These are phyloP conservation scores for Polia nebulosa DNA, from an alignment of 2,888 invertebrate species.

Conservation along the genomic window DNA sequence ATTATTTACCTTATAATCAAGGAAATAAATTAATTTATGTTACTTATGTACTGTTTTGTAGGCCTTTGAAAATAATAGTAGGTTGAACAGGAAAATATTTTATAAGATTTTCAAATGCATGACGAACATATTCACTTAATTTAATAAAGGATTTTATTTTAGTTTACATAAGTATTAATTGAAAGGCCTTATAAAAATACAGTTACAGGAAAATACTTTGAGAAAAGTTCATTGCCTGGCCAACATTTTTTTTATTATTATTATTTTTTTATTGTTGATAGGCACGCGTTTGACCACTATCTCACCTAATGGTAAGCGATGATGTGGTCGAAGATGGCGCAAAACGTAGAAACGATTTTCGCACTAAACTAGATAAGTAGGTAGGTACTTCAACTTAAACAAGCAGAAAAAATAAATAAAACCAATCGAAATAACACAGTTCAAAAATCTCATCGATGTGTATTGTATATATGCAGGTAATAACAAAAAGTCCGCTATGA, in stretches of 20 bases:
- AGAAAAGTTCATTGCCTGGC: not conserved
- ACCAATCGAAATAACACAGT: slow-evolving; percentile 34
- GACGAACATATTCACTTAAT: no score
- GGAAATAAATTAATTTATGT: slow-evolving; percentile 22
- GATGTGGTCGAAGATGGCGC: no score
- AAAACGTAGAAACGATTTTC: slow-evolving; percentile 14
- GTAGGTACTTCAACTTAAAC: slow-evolving; percentile 11
- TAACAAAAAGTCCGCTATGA: slow-evolving; percentile 66
- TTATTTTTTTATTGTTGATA: no score
- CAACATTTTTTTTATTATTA: no score
- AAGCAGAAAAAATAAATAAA: slow-evolving; percentile 38
- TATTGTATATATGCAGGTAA: slow-evolving; percentile 47
- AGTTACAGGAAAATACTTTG: slow-evolving; percentile 28
- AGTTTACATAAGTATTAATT: no score
- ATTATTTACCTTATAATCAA: slow-evolving; percentile 37
- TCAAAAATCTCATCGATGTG: slow-evolving; percentile 61
- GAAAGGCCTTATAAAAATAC: slow-evolving; percentile 2
- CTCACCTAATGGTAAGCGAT: no score
- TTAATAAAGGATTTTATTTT: no score
- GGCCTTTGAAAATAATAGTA: not conserved
- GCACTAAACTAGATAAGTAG: slow-evolving; percentile 11
- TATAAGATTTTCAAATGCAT: not conserved
- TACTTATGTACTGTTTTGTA: slow-evolving; percentile 4
- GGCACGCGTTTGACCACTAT: no score
- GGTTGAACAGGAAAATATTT: slow-evolving; percentile 32